These are phyloP conservation scores for Pseudonaja textilis DNA, from an alignment of 2,113 vertebrate genomes.

Conservation along the genomic window DNA sequence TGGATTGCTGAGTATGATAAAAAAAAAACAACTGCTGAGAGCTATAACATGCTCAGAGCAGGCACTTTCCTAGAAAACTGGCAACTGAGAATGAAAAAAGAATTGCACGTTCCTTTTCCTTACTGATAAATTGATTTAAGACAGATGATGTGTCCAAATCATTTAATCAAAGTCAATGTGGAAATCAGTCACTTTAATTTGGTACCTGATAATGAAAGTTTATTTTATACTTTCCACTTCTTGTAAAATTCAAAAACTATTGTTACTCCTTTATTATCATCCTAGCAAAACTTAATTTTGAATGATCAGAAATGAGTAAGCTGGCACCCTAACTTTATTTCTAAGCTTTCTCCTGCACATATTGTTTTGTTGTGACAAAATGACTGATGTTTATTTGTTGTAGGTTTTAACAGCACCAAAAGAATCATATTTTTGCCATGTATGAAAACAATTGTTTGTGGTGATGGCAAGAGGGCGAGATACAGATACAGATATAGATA, in stretches of 20 bases:
- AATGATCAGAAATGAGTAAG: not conserved
- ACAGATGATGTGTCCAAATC: too few relatives aligned
- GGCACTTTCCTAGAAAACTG: not conserved
- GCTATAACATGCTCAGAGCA: not conserved
- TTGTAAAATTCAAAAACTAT: not conserved
- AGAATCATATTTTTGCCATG: not conserved
- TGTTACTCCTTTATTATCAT: not conserved
- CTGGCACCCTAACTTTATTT: not conserved
- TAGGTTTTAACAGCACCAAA: not conserved
- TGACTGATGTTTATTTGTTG: not conserved
- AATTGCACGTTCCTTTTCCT: not conserved
- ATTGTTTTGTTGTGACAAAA: conserved; percentile 1
- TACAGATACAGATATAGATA: too few relatives aligned
- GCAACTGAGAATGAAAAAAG: not conserved
- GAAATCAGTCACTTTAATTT: not conserved
- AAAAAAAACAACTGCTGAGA: not conserved
- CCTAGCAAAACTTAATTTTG: not conserved
- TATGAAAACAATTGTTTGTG: not conserved
- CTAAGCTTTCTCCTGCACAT: not conserved
- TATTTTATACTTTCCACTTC: not conserved
- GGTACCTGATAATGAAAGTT: not conserved
- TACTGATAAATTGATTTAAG: not conserved
- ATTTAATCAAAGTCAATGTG: not conserved
- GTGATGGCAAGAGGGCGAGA: not conserved
- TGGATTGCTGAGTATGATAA: not conserved